These are phyloP conservation scores for Ciona savignyi DNA, from an alignment of 23 tunicate species.

Conservation along the genomic window DNA sequence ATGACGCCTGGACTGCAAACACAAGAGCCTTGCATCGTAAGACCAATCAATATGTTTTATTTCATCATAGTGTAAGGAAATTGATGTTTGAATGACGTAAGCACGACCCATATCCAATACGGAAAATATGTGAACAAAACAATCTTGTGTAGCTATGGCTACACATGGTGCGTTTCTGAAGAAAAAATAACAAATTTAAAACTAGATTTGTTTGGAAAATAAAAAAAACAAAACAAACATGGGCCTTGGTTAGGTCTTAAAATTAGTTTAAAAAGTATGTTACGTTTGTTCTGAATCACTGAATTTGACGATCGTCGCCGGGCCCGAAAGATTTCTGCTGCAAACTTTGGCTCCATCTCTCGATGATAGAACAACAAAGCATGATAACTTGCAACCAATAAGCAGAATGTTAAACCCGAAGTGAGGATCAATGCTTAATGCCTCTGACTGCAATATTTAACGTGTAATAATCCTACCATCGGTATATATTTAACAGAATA, in stretches of 20 bases:
- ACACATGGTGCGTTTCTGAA: neutral
- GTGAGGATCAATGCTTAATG: neutral
- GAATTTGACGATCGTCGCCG: neutral
- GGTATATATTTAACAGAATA: too few relatives aligned
- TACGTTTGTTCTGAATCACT: neutral
- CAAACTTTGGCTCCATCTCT: neutral
- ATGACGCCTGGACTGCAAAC: neutral
- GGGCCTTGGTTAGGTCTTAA: neutral
- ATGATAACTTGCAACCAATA: neutral
- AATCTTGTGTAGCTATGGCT: slow-evolving; percentile 20
- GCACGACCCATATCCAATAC: slow-evolving; percentile 14
- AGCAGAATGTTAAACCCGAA: neutral
- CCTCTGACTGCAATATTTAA: neutral
- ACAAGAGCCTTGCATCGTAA: neutral
- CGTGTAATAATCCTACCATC: too few relatives aligned
- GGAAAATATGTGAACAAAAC: slow-evolving; percentile 3
- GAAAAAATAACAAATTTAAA: neutral
- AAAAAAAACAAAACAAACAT: neutral
- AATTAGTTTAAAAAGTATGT: neutral
- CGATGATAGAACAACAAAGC: neutral
- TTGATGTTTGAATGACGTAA: neutral
- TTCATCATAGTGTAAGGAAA: neutral
- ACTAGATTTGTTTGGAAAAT: neutral
- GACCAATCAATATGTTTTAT: neutral
- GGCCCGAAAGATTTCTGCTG: neutral